Evolutionary conservation across 2,888 invertebrate species (phyloP), one percentile per base, ranked within the genome.

Genomic region (Labia minor): DNA sequence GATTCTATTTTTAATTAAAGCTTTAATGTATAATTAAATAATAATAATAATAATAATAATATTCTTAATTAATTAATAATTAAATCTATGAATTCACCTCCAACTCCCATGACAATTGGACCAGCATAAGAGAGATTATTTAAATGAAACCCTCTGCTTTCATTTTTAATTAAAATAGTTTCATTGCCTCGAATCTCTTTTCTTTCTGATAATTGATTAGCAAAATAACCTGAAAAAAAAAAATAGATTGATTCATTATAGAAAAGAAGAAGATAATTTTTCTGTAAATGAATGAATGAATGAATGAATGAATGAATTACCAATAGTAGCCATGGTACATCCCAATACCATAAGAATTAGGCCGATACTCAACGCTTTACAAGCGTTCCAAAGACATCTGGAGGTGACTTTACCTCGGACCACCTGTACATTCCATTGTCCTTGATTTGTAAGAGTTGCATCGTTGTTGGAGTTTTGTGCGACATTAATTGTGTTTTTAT

Each of bases 41-140:
- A n/a, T n/a, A n/a, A n/a, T n/a, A n/a, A n/a, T n/a, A n/a, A n/a
- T n/a, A n/a, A n/a, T n/a, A n/a, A n/a, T n/a, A n/a, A n/a, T n/a
- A n/a, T n/a, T n/a, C n/a, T n/a, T n/a, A n/a, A n/a, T n/a, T n/a
- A n/a, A n/a, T n/a, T n/a, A n/a, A n/a, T n/a, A n/a, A n/a, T n/a
- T n/a, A n/a, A n/a, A n/a, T n/a, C n/a, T n/a, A n/a, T 26, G 26
- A 26, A 26, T 49, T 77, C 79, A 86, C 93, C 94, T 78, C 97
- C 96, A 69, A 95, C 88, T 26, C 97, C 97, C 96, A 97, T 97
- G 66, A 97, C 89, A 71, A 96, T 92, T 1, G 97, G 97, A 0
- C 97, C 97, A n/a, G 94, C 90, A 77, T 96, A 97, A 0, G 94
- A 92, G 66, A 96, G 82, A 76, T 92, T 92, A 78, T 91, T 92